Evolutionary conservation across 2,888 invertebrate species (phyloP), one percentile per base, ranked within the genome.

Genomic region (Ectobius pallidus): DNA sequence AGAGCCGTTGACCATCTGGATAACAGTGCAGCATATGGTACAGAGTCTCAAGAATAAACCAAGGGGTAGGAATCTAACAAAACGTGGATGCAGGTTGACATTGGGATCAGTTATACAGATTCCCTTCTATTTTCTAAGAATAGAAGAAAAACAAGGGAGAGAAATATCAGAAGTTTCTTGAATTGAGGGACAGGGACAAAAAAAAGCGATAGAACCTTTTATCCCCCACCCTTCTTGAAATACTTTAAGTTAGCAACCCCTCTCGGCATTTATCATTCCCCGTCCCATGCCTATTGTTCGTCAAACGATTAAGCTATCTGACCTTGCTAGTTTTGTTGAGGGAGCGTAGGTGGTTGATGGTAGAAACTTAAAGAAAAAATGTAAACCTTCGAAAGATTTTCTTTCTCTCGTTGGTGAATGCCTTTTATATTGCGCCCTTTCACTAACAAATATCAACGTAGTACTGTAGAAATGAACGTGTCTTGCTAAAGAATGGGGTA

Each of bases 281-380:
- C 71, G 27, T 27, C 69, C 32, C 68, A 34, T 55, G 34, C 39
- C 74, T 58, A 69, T 74, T 74, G 74, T 74, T 74, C 74, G 71
- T 39, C 44, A 62, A 52, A 30, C 73, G 75, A 75, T 75, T 75
- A 75, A 75, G 75, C 71, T 71, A 75, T 75, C 75, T 71, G 75
- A 75, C 73, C 73, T 71, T 30, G 58, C 58, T 30, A 52, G 22
- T 52, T 52, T 52, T 25, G 25, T 46, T 20, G n/a, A 18, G 46
- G 9, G 18, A 20, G 18, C 46, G n/a, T 46, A n/a, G 18, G n/a
- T n/a, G n/a, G 46, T 46, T 52, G 34, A 34, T 7, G 52, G 25
- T 52, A 14, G 25, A 52, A 52, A 22, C 6, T 22, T 1, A 52
- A 27, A 52, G n/a, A n/a, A 52, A 52, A 52, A 25, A 3, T 52